Percentiles rank a stretch among this genome's conserved stretches.
phyloP scores from a whole-genome alignment of 2,797 vertebrate species.

The Numenius phaeopus region DNA sequence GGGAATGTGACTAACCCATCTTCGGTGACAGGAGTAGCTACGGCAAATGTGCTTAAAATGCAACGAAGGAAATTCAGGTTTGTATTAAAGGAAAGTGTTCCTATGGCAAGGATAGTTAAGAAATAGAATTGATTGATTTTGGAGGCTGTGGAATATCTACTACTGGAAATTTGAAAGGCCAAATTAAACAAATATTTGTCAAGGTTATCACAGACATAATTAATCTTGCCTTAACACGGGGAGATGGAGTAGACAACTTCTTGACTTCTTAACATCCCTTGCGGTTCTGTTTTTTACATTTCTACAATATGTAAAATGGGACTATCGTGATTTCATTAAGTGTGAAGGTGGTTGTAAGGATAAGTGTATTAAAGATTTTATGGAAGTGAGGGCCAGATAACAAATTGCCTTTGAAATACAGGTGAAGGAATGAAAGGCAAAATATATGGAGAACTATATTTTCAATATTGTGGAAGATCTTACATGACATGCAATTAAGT shows the following conservation, averaged over 20 bases:
- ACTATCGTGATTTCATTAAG: background rate
- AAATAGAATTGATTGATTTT: background rate
- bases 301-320: background rate
- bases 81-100: background rate
- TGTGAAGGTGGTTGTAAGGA: background rate
- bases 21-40: background rate
- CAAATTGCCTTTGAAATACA: slow-evolving; percentile 1
- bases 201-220: background rate
- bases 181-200: background rate
- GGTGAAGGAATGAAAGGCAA: slow-evolving; percentile 23
- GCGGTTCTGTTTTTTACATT: background rate
- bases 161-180: background rate
- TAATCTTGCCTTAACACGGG: background rate
- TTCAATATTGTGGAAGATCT: background rate
- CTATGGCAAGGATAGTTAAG: background rate
- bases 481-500: slow-evolving; percentile 9
- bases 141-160: background rate
- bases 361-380: background rate
- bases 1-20: background rate
- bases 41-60: background rate
- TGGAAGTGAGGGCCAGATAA: background rate
- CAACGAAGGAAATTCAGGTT: background rate
- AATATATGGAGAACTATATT: background rate
- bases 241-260: background rate
- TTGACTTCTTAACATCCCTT: background rate